Percentiles rank a stretch among this genome's conserved stretches.
These are phyloP conservation scores for Theropithecus gelada DNA, from an alignment of 2,113 vertebrate genomes.

Conservation along the genomic window DNA sequence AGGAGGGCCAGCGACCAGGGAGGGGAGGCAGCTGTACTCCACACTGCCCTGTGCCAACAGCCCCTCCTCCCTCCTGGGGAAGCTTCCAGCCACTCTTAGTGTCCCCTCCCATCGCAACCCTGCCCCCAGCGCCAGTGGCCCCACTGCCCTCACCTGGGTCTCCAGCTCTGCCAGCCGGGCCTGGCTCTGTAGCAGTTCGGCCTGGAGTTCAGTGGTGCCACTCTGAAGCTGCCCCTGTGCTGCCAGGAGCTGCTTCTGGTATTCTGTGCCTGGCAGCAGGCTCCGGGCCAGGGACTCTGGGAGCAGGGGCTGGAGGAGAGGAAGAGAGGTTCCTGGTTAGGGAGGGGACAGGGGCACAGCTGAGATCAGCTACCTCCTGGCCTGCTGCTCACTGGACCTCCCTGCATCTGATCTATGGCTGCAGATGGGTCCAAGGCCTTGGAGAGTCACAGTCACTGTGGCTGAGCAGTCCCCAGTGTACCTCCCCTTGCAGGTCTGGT, in stretches of 20 bases:
- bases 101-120: too few species aligned
- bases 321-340: not conserved
- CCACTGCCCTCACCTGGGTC: slow-evolving; percentile 84
- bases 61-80: not conserved
- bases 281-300: slow-evolving; percentile 76
- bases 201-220: slow-evolving; percentile 55
- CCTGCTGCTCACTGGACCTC: not conserved
- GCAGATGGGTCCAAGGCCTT: not conserved
- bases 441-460: not conserved
- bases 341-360: fast-evolving
- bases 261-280: not conserved
- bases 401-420: not conserved
- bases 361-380: not conserved
- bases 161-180: slow-evolving; percentile 86
- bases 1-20: fast-evolving
- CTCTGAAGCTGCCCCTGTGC: slow-evolving; percentile 68
- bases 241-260: slow-evolving; percentile 63
- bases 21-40: too few species aligned
- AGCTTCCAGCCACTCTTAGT: not conserved
- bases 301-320: slow-evolving; percentile 77
- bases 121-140: fast-evolving
- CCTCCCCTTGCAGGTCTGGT: not conserved
- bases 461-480: not conserved
- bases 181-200: slow-evolving; percentile 80
- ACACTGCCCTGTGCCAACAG: not conserved